Evolutionary conservation across 2,113 vertebrate genomes (phyloP), one percentile per base, ranked within the genome.

Genomic region (Cinclus cinclus): DNA sequence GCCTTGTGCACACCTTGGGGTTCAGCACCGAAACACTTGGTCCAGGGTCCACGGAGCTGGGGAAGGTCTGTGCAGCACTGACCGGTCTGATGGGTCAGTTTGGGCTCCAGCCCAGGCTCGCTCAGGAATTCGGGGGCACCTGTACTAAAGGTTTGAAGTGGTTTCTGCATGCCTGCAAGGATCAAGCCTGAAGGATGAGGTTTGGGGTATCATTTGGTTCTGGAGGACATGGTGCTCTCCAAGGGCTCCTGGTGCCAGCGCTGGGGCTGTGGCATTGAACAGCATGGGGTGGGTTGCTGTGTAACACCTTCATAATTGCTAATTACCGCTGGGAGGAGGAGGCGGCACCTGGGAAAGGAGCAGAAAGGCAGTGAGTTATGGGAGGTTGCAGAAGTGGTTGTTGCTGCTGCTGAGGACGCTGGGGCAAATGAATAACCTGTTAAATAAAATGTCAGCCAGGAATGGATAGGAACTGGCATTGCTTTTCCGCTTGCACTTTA

Each of bases 391-490:
- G 76, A 62, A 76, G 60, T 7, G 4, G 42, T 67, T 67, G 68
- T 50, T 67, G 24, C n/a, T 59, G 86, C 83, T 94, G 86, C 76
- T 62, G 60, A 63, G 79, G 76, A 83, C 0, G 1, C 28, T 2
- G 13, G 83, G 47, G 59, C 56, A 95, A 83, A 93, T 90, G 50
- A 93, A 81, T 89, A 90, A 81, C 58, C 82, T 92, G 35, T 92
- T 89, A 94, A 92, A 92, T 81, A 81, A 94, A 95, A 82, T 63
- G 87, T 84, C 77, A 75, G 47, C 60, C 87, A 84, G 91, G 39
- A 92, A 78, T 0, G 11, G 77, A 79, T 87, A 89, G 71, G 89
- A 87, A 46, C 74, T 82, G 73, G 83, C 89, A 37, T 33, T 64
- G 76, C 59, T 64, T 92, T 92, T 17, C 69, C 39, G 9, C 58